Conservation (phyloP, 2,888 invertebrate species). For the Metallyticus violacea region DNA sequence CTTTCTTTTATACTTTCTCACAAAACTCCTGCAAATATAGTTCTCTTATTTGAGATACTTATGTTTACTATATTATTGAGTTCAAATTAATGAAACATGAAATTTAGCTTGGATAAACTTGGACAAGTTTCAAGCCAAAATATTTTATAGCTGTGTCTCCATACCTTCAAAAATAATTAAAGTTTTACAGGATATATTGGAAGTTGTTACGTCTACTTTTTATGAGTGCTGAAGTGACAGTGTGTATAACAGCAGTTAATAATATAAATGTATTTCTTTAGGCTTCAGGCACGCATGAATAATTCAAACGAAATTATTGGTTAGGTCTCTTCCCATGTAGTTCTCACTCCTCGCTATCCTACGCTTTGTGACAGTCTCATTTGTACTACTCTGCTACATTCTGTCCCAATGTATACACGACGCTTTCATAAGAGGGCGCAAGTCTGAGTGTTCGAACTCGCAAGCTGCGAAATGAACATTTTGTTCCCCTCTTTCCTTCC, state of each 20-base stretch:
- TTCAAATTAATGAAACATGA: too few species aligned
- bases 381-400: constrained; percentile 16
- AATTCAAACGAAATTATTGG: neutral
- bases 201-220: too few species aligned
- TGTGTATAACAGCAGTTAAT: neutral
- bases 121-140: too few species aligned
- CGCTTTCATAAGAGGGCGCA: neutral
- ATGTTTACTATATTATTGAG: too few species aligned
- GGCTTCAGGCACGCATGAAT: neutral
- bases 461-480: constrained; percentile 18
- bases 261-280: neutral
- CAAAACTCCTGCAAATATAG: too few species aligned
- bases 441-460: constrained; percentile 18
- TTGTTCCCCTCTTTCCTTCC: neutral
- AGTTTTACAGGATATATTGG: too few species aligned
- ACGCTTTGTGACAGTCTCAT: neutral
- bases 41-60: too few species aligned
- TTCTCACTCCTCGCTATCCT: neutral
- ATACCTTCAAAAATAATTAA: too few species aligned
- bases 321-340: neutral
- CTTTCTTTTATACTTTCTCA: too few species aligned
- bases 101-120: too few species aligned
- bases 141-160: too few species aligned
- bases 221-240: too few species aligned
- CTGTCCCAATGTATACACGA: neutral